Conservation (phyloP, 92 coral and sea anemone species). For the Porites cylindrica region DNA sequence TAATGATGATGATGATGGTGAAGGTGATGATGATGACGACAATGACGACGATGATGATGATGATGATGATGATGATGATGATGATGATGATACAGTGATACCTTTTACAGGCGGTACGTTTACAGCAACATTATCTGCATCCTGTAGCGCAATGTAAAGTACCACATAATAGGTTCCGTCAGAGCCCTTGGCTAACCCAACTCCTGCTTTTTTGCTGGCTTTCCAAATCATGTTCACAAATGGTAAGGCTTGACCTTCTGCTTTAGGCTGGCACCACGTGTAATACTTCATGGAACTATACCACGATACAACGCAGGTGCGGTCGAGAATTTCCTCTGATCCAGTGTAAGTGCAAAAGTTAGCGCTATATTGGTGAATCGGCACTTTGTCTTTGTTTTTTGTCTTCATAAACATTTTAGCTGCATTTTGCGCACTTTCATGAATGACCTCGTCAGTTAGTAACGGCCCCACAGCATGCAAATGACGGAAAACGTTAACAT, state of each 20-base stretch:
- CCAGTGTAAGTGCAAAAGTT: constrained; percentile 85
- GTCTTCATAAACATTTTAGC: constrained; percentile 60
- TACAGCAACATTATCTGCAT: constrained; percentile 51
- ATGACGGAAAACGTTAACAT: constrained; percentile 85
- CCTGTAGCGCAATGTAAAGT: constrained; percentile 73
- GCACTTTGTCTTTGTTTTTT: constrained; percentile 55
- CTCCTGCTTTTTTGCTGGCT: constrained; percentile 74
- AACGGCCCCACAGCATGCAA: constrained; percentile 85
- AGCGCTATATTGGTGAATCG: constrained; percentile 64
- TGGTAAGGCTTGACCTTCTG: constrained; percentile 76
- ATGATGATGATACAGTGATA: constrained; percentile 7
- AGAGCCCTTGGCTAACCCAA: constrained; percentile 70
- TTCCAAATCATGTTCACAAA: constrained; percentile 91
- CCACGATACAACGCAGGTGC: constrained; percentile 85
- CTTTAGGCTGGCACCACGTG: constrained; percentile 78
- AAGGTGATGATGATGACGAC: no score
- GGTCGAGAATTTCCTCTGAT: constrained; percentile 55
- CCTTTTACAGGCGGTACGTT: constrained; percentile 86
- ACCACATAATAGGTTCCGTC: constrained; percentile 70
- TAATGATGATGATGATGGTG: no score
- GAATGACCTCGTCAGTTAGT: constrained; percentile 62
- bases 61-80: no score
- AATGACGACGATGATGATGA: no score
- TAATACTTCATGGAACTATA: constrained; percentile 80
- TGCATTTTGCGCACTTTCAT: constrained; percentile 72